Percentiles rank a stretch among this genome's conserved stretches.
Evolutionary conservation across 2,113 vertebrate genomes (phyloP).

Genomic region (Apteryx mantelli): DNA sequence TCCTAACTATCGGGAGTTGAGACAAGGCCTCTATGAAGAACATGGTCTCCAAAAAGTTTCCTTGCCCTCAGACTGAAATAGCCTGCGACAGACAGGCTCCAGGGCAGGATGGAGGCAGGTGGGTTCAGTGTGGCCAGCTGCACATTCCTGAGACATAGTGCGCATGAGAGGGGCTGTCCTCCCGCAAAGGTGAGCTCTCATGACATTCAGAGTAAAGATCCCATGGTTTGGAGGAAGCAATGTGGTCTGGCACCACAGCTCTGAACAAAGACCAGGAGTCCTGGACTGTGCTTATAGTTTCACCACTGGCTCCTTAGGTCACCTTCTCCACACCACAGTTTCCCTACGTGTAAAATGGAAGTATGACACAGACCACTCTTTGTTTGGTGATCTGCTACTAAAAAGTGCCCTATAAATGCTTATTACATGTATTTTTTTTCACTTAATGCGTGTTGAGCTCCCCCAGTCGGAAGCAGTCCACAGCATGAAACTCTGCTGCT

Average conservation of each 20-base stretch:
- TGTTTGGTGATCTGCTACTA: neutral
- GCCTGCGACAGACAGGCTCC: neutral
- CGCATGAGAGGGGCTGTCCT: neutral
- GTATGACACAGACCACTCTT: neutral
- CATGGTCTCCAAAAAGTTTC: neutral
- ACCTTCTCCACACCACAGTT: neutral
- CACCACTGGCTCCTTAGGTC: accelerated
- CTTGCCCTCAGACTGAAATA: neutral
- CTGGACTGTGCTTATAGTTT: neutral
- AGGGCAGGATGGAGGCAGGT: neutral
- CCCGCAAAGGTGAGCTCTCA: neutral
- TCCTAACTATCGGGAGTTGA: neutral
- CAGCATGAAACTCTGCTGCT: neutral
- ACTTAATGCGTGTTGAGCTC: neutral
- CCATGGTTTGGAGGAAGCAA: neutral
- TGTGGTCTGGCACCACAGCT: neutral
- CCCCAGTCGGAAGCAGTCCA: neutral
- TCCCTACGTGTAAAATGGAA: neutral
- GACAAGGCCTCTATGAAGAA: neutral
- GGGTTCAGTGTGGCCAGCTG: neutral
- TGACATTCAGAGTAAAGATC: neutral
- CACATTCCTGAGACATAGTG: neutral
- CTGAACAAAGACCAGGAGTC: neutral
- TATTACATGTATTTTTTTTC: neutral
- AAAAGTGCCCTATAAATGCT: neutral